These are phyloP conservation scores for Sicus ferrugineus DNA, from an alignment of 2,888 invertebrate species.

Conservation along the genomic window DNA sequence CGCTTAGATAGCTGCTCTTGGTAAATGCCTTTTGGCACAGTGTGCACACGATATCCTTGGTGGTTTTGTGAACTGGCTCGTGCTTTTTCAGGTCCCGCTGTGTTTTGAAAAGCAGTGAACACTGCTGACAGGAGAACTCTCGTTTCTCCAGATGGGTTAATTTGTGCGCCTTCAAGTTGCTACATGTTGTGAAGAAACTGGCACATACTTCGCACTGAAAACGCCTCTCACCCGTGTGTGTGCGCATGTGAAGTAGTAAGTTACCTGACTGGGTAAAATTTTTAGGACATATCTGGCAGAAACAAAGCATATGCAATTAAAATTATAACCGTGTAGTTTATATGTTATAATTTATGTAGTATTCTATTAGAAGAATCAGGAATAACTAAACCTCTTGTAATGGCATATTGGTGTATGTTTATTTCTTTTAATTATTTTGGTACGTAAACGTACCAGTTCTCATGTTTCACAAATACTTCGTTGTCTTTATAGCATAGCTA, in stretches of 20 bases:
- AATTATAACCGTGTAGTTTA: too few relatives aligned
- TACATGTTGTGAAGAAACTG: conserved; percentile 50
- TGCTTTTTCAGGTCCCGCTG: conserved; percentile 49
- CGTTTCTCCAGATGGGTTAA: conserved; percentile 46
- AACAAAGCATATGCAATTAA: neutral
- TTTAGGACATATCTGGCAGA: conserved; percentile 45
- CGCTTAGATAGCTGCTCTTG: conserved; percentile 47
- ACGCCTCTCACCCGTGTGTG: conserved; percentile 47
- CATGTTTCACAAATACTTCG: too few relatives aligned
- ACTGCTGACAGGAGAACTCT: conserved; percentile 45
- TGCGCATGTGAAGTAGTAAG: conserved; percentile 47
- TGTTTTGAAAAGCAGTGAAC: conserved; percentile 48
- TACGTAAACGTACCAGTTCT: too few relatives aligned
- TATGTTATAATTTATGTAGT: too few relatives aligned
- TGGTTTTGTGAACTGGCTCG: conserved; percentile 45
- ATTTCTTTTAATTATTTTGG: too few relatives aligned
- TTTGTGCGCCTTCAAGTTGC: conserved; percentile 51
- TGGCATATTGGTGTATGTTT: too few relatives aligned
- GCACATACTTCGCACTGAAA: conserved; percentile 53
- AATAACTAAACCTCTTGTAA: too few relatives aligned
- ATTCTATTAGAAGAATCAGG: too few relatives aligned
- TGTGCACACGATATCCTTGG: conserved; percentile 46
- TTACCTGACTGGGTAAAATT: conserved; percentile 49
- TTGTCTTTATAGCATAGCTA: too few relatives aligned
- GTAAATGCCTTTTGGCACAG: conserved; percentile 49